Evolutionary conservation across 1,140 invertebrate genomes (phyloP).

Genomic region (Calliphora vicina): DNA sequence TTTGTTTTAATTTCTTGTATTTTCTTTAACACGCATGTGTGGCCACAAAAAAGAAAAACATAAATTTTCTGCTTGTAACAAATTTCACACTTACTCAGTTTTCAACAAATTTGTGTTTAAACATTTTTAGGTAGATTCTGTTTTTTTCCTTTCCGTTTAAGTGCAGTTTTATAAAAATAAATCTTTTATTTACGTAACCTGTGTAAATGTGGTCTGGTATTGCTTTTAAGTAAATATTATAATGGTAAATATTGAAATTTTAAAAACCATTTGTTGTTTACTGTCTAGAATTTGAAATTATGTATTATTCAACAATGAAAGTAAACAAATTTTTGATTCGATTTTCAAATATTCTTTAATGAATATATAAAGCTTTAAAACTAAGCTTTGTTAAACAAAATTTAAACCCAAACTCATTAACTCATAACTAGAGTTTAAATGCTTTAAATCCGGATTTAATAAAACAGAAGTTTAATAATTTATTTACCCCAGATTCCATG

Average conservation of each 20-base stretch:
- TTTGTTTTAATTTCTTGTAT: background rate
- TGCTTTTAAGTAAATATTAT: conserved; percentile 23
- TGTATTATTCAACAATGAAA: too few species aligned
- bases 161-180: too few species aligned
- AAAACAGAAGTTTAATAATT: too few species aligned
- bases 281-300: too few species aligned
- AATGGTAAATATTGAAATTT: background rate
- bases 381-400: too few species aligned
- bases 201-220: conserved; percentile 44
- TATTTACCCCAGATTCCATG: too few species aligned
- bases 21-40: conserved; percentile 32
- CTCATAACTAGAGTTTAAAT: too few species aligned
- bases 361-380: too few species aligned
- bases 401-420: too few species aligned
- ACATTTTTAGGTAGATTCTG: background rate
- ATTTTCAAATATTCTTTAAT: too few species aligned
- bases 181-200: conserved; percentile 52
- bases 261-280: background rate
- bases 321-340: too few species aligned
- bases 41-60: conserved; percentile 36
- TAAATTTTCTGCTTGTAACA: background rate
- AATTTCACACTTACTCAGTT: conserved; percentile 22
- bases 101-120: background rate
- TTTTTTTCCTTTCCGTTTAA: background rate
- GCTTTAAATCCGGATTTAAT: too few species aligned